Evolutionary conservation across 1,140 invertebrate genomes (phyloP), one percentile per base, ranked within the genome.

Genomic region (Branchinecta lindahli): DNA sequence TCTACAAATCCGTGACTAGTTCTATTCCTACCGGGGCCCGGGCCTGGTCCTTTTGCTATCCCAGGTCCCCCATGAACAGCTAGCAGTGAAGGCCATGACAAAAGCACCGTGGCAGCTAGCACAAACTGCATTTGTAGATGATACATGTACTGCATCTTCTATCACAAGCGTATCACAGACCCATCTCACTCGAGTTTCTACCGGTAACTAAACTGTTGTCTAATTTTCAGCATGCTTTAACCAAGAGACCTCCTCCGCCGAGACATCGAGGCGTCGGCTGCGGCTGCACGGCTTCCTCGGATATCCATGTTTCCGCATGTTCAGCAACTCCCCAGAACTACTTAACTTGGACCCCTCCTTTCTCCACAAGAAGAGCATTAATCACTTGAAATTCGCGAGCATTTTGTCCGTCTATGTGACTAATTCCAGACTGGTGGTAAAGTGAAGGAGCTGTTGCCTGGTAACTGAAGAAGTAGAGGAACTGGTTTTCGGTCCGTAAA

Each of bases 161-260:
- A 61, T 61, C 52, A 61, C 52, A 61, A 61, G 12, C 52, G 12
- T 61, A 61, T 61, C 52, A 61, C 52, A 61, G 52, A 61, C 18
- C 52, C 12, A 61, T 20, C 18, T 12, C 18, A 20, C 18, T 61
- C 18, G 18, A 61, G 52, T 20, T 61, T 20, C 52, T 15, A 61
- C 12, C 52, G 18, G 52, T 20, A 20, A 61, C 52, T 61, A 20
- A 61, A 61, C 52, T 61, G 52, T 61, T 61, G 52, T 61, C 52
- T 61, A 61, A 15, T 61, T 15, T 61, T 61, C 52, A 12, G 18
- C 52, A 61, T 61, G 52, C 52, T 61, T 61, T 61, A 61, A 61
- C 12, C 33, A 33, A 33, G 33, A 33, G 18, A 61, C 4, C 52
- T 12, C 18, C 52, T 61, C 52, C 52, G 52, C 12, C 52, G 52